Evolutionary conservation across 1,140 invertebrate species (phyloP), one percentile per base, ranked within the genome.

Genomic region (Cotesia vestalis): DNA sequence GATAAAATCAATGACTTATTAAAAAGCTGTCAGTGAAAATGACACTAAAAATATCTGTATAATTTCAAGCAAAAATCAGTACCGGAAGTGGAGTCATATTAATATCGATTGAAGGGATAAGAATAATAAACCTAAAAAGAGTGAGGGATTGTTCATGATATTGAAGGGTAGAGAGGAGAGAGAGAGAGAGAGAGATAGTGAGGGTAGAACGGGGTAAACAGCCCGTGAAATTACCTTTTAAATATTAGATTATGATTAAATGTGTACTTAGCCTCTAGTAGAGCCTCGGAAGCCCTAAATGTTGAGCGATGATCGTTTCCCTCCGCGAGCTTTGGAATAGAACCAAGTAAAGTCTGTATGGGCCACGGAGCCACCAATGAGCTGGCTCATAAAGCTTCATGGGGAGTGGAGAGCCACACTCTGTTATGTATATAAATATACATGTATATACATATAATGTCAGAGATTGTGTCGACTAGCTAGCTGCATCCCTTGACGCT

Each of bases 171-270:
- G 17, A 66, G 52, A 72, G 52, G 11, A 27, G 40, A 46, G 40
- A 46, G 40, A 6, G 40, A 46, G 55, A 59, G 35, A 17, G 20
- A 36, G 34, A 60, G 55, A 60, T 35, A 60, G 51, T 38, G 77
- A 73, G 78, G 75, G 78, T 76, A 63, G 80, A 74, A 78, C 76
- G 82, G 73, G 73, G 83, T 85, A 86, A 87, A 87, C 86, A 87
- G 80, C 78, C 84, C 86, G 84, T 87, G 86, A 87, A 87, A 87
- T 87, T 87, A 86, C 85, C 83, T 85, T 85, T 86, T 87, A 86
- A 87, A 87, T 87, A 87, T 87, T 86, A 86, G 84, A 86, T 87
- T 86, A 87, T 85, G 84, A 87, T 86, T 87, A 85, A 86, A 87
- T 84, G 83, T 85, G 84, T 84, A 83, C 79, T 73, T 70, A 73